Conservation (phyloP, 2,888 invertebrate species). For the Lasius platythorax region DNA sequence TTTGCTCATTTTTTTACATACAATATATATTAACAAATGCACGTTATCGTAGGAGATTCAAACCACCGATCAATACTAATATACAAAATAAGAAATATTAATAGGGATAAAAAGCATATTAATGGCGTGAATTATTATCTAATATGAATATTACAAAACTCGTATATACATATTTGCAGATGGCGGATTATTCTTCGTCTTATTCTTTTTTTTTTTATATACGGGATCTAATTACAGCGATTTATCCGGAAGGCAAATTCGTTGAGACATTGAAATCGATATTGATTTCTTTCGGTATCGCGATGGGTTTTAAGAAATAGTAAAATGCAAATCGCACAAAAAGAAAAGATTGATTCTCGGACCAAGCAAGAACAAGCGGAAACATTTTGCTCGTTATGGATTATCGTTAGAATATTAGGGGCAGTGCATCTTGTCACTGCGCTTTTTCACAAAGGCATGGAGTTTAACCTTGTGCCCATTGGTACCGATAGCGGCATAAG, state of each 20-base stretch:
- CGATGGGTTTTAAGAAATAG: slow-evolving; percentile 38
- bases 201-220: background rate
- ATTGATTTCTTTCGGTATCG: slow-evolving; percentile 47
- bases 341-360: slow-evolving; percentile 68
- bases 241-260: slow-evolving; percentile 10
- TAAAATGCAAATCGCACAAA: slow-evolving; percentile 64
- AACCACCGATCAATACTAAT: background rate
- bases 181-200: slow-evolving; percentile 1
- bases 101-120: slow-evolving; percentile 10
- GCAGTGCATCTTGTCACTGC: slow-evolving; percentile 13
- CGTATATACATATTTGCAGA: background rate
- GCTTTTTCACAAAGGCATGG: slow-evolving; percentile 39
- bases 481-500: slow-evolving; percentile 39
- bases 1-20: background rate
- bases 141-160: slow-evolving; percentile 27
- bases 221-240: background rate
- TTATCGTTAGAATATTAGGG: slow-evolving; percentile 42
- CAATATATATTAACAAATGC: slow-evolving; percentile 20
- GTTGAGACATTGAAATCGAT: slow-evolving; percentile 18
- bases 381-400: slow-evolving; percentile 57
- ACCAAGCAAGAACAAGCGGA: slow-evolving; percentile 66
- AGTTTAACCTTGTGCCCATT: slow-evolving; percentile 39
- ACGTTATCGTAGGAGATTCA: background rate
- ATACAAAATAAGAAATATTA: slow-evolving; percentile 1
- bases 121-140: background rate